These are phyloP conservation scores for Xiphophorus couchianus DNA, from an alignment of 2,113 vertebrate genomes.

Conservation along the genomic window DNA sequence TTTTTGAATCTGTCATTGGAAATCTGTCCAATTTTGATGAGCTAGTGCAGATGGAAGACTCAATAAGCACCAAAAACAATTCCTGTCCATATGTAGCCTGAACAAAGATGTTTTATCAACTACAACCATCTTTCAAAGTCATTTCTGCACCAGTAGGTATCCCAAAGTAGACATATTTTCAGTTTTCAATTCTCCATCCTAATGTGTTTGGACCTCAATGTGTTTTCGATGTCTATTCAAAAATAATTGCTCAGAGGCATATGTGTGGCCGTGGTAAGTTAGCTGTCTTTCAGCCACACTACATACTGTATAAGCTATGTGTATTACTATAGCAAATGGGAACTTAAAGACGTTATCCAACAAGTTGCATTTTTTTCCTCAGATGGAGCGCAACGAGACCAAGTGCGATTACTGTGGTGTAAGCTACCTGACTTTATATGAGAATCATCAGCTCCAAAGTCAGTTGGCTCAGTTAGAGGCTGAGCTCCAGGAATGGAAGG, in stretches of 20 bases:
- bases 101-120: too few relatives aligned
- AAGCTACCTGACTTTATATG: conserved; percentile 90
- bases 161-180: too few relatives aligned
- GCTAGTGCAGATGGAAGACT: too few relatives aligned
- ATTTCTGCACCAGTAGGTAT: too few relatives aligned
- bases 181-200: background rate
- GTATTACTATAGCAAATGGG: background rate
- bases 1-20: too few relatives aligned
- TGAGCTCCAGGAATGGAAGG: conserved; percentile 81
- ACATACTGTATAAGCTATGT: background rate
- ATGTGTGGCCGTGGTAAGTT: background rate
- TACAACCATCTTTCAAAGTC: too few relatives aligned
- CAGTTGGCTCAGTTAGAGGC: conserved; percentile 82
- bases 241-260: too few relatives aligned
- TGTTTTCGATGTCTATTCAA: background rate
- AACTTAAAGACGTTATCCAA: background rate
- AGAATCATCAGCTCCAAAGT: conserved; percentile 87
- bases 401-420: conserved; percentile 90
- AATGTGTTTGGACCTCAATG: background rate
- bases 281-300: background rate
- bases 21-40: too few relatives aligned
- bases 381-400: conserved; percentile 83
- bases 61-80: too few relatives aligned
- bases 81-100: too few relatives aligned
- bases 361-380: conserved; percentile 16